Percentiles rank a stretch among this genome's conserved stretches.
phyloP scores from a whole-genome alignment of 2,888 invertebrate genomes.

The Antitype chi region DNA sequence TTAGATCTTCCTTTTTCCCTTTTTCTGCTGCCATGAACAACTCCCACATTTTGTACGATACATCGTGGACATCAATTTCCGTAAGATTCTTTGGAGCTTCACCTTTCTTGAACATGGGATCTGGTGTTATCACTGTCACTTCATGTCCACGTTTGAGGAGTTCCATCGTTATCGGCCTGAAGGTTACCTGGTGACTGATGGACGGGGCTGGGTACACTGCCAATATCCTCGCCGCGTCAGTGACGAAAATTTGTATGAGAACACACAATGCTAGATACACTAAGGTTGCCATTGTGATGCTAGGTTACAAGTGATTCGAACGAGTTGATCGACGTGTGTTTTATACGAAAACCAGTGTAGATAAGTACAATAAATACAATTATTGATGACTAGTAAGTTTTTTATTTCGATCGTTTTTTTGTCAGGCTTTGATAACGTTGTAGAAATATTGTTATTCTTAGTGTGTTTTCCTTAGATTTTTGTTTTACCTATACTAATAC shows the following conservation, averaged over 20 bases:
- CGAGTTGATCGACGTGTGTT: constrained; percentile 2
- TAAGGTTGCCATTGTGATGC: constrained; percentile 26
- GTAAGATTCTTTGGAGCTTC: constrained; percentile 73
- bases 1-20: constrained; percentile 49
- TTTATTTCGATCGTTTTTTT: neutral
- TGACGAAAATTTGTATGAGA: neutral
- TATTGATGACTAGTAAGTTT: neutral
- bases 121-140: constrained; percentile 79
- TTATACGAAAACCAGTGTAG: constrained; percentile 23
- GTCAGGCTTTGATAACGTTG: neutral
- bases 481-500: too few relatives aligned
- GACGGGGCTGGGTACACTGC: constrained; percentile 76
- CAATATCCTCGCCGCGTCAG: constrained; percentile 76
- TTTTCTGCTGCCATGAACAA: constrained; percentile 24
- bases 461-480: too few relatives aligned
- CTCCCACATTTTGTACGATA: constrained; percentile 66
- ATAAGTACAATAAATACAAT: constrained; percentile 19
- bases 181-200: constrained; percentile 83
- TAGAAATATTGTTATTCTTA: neutral
- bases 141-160: constrained; percentile 82
- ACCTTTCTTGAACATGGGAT: constrained; percentile 74
- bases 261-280: neutral
- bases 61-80: constrained; percentile 78
- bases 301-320: constrained; percentile 10
- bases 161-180: constrained; percentile 76